Conservation (phyloP, 2,888 invertebrate species). For the Macrophya annulata region DNA sequence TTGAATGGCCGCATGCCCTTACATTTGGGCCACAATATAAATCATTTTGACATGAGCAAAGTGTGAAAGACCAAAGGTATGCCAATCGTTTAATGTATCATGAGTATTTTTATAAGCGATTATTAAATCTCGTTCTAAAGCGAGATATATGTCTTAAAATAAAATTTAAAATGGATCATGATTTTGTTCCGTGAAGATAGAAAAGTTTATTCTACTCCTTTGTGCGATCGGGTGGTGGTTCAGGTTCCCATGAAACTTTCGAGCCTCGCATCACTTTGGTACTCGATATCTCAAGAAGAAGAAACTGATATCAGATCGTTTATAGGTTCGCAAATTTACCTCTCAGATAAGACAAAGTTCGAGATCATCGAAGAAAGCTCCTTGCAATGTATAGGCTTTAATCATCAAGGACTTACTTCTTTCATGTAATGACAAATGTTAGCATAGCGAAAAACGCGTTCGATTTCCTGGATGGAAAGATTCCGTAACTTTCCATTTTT, state of each 20-base stretch:
- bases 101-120: not conserved
- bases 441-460: not conserved
- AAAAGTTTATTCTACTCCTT: constrained; percentile 15
- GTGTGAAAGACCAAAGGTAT: not conserved
- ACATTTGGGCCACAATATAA: not conserved
- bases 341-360: not conserved
- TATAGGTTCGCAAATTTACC: not conserved
- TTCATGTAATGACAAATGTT: not conserved
- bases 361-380: not conserved
- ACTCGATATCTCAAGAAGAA: not conserved
- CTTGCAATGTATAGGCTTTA: not conserved
- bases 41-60: not conserved
- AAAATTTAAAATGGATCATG: not conserved
- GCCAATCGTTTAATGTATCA: not conserved
- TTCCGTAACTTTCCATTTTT: not conserved
- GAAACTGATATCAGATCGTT: not conserved
- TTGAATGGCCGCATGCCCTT: not conserved
- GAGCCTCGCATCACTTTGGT: not conserved
- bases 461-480: not conserved
- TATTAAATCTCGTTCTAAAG: not conserved
- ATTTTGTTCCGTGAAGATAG: not conserved
- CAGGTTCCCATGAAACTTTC: constrained; percentile 4
- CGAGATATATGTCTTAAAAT: not conserved
- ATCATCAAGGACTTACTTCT: not conserved
- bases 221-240: not conserved